Percentiles rank a stretch among this genome's conserved stretches.
phyloP scores from a whole-genome alignment of 2,797 vertebrate genomes.

The Halcyon leucocephala region DNA sequence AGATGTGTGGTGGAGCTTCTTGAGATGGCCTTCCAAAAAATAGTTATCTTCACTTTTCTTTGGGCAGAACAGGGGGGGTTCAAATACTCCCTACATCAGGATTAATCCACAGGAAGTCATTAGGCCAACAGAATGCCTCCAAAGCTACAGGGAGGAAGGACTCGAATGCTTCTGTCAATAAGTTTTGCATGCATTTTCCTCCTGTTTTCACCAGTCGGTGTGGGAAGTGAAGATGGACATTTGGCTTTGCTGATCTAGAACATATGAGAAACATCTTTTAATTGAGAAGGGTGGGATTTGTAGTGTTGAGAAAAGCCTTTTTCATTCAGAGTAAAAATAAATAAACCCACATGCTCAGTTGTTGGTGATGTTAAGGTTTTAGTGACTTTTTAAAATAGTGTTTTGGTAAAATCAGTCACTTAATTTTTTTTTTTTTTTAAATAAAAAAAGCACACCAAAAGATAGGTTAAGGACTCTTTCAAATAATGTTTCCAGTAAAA shows the following conservation, averaged over 20 bases:
- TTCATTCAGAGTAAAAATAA: neutral
- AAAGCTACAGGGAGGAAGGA: neutral
- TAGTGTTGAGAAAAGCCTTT: neutral
- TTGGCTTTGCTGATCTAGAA: neutral
- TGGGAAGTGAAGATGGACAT: neutral
- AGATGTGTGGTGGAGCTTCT: neutral
- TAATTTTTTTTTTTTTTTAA: neutral
- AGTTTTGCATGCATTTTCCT: neutral
- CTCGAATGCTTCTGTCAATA: neutral
- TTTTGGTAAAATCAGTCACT: constrained; percentile 1
- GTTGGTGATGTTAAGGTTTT: neutral
- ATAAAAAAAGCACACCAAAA: neutral
- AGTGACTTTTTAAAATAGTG: neutral
- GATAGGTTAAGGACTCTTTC: neutral
- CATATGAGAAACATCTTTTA: constrained; percentile 5
- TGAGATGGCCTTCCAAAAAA: neutral
- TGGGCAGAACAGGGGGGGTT: neutral
- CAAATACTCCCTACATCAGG: neutral
- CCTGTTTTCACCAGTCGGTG: neutral
- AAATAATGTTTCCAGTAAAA: neutral
- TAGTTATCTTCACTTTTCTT: neutral
- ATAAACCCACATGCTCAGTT: neutral
- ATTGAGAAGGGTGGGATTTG: neutral
- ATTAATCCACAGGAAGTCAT: neutral
- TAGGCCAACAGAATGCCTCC: neutral